These are phyloP conservation scores for Garrulus glandarius DNA, from an alignment of 2,797 vertebrate genomes.

Conservation along the genomic window DNA sequence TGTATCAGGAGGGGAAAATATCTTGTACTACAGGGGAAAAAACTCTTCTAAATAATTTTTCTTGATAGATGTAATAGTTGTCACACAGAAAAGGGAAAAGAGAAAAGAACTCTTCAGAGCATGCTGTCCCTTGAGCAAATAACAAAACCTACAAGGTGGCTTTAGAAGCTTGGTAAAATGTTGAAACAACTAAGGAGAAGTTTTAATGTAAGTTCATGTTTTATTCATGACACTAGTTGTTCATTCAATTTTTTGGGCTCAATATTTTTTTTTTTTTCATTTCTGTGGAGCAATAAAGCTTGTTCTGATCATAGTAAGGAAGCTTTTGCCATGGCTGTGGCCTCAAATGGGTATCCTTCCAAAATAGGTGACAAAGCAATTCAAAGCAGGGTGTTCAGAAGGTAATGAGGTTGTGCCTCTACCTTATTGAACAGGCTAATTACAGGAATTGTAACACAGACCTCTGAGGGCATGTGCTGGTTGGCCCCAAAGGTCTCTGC, in stretches of 20 bases:
- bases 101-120: not conserved
- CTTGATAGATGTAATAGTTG: not conserved
- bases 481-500: not conserved
- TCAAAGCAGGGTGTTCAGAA: not conserved
- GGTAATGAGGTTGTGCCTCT: fast-evolving
- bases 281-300: not conserved
- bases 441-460: not conserved
- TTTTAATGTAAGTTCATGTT: not conserved
- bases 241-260: not conserved
- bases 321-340: not conserved
- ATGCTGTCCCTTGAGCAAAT: not conserved
- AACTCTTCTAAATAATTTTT: not conserved
- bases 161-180: not conserved
- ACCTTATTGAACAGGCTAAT: not conserved
- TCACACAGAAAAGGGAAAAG: not conserved
- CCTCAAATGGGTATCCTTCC: not conserved
- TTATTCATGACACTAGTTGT: not conserved
- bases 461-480: not conserved
- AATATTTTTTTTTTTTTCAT: not conserved
- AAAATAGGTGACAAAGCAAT: not conserved
- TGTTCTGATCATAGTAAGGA: not conserved
- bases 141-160: not conserved
- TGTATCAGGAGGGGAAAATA: not conserved
- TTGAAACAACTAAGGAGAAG: not conserved
- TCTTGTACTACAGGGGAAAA: not conserved